Evolutionary conservation across 2,888 invertebrate genomes (phyloP).

Genomic region (Sthenelais limicola): DNA sequence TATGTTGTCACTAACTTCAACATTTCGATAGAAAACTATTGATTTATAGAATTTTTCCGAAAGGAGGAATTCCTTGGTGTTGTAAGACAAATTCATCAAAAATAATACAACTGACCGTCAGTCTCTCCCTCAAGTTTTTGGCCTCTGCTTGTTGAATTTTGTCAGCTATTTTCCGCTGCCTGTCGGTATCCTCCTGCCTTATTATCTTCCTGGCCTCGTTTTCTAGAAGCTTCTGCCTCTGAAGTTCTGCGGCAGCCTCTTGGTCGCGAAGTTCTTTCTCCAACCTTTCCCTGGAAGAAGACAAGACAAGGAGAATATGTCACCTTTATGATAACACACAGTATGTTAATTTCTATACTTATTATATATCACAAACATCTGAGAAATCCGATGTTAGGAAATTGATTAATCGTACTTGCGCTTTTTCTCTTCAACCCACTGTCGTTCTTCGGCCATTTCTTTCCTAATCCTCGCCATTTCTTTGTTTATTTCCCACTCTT

Average conservation of each 20-base stretch:
- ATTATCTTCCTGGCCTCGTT: constrained; percentile 50
- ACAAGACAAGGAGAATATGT: too few relatives aligned
- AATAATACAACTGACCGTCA: constrained; percentile 57
- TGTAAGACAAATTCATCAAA: too few relatives aligned
- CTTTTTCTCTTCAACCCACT: constrained; percentile 56
- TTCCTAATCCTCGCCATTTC: constrained; percentile 68
- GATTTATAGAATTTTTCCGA: too few relatives aligned
- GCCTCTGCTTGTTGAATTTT: constrained; percentile 57
- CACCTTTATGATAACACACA: too few relatives aligned
- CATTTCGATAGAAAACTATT: too few relatives aligned
- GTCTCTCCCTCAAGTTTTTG: constrained; percentile 56
- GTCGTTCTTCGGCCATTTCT: constrained; percentile 66
- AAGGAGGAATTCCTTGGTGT: too few relatives aligned
- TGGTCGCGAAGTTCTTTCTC: constrained; percentile 53
- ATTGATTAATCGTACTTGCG: constrained; percentile 50
- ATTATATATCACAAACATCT: too few relatives aligned
- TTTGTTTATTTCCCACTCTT: constrained; percentile 65
- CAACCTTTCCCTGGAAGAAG: constrained; percentile 50
- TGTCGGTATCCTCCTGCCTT: constrained; percentile 53
- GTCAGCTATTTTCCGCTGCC: constrained; percentile 53
- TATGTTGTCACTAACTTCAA: too few relatives aligned
- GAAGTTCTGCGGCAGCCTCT: constrained; percentile 54
- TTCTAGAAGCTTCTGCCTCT: constrained; percentile 52
- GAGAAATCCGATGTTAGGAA: too few relatives aligned
- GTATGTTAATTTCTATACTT: too few relatives aligned